These are phyloP conservation scores for Aphelenchoides bicaudatus DNA, from an alignment of 2,888 invertebrate species.

Conservation along the genomic window DNA sequence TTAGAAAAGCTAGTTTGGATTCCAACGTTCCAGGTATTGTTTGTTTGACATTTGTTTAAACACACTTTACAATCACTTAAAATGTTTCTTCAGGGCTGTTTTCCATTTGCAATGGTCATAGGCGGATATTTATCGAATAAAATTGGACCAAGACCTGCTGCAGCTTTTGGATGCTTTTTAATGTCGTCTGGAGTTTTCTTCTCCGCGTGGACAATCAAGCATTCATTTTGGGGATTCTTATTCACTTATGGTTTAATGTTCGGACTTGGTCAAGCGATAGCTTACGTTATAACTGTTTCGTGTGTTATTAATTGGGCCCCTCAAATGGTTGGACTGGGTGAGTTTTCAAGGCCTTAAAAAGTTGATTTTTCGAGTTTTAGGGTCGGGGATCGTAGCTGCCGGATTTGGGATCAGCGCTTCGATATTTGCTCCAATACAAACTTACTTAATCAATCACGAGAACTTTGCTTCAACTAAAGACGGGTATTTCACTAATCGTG, in stretches of 20 bases:
- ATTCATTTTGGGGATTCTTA: conserved; percentile 49
- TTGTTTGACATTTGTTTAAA: background rate
- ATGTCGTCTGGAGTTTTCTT: conserved; percentile 53
- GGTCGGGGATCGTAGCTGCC: conserved; percentile 58
- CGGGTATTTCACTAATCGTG: conserved; percentile 41
- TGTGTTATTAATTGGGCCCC: conserved; percentile 60
- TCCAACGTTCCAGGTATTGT: conserved; percentile 53
- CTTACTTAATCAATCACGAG: conserved; percentile 50
- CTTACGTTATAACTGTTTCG: conserved; percentile 57
- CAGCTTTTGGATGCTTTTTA: conserved; percentile 50
- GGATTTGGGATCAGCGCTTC: conserved; percentile 58
- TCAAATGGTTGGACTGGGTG: conserved; percentile 51
- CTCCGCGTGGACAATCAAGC: conserved; percentile 48
- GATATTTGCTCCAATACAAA: conserved; percentile 59
- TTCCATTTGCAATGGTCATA: conserved; percentile 60
- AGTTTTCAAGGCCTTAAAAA: too few relatives aligned
- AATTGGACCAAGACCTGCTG: conserved; percentile 48
- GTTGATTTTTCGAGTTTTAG: too few relatives aligned
- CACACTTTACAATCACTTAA: conserved; percentile 3
- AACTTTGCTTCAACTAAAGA: conserved; percentile 51
- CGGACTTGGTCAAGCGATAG: conserved; percentile 58
- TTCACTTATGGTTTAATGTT: conserved; percentile 56
- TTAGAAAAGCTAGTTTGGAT: conserved; percentile 59
- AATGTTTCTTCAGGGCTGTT: conserved; percentile 52
- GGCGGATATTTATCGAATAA: conserved; percentile 46